Conservation (phyloP, 2,797 vertebrate genomes). For the Acomys russatus region DNA sequence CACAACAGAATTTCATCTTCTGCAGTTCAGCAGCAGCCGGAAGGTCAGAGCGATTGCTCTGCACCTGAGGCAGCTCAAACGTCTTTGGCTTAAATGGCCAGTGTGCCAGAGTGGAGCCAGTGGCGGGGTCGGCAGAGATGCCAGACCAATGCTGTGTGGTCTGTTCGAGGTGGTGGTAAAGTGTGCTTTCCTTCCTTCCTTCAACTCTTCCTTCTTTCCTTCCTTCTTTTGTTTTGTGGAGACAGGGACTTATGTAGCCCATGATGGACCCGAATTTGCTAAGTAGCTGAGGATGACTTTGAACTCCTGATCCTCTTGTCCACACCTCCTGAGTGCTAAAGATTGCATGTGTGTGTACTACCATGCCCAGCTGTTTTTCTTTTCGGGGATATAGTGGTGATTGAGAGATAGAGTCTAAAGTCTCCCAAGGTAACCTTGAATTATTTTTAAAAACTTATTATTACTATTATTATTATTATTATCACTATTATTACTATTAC, state of each 20-base stretch:
- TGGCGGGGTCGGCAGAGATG: neutral
- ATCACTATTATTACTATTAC: too few species aligned
- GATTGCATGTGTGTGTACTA: neutral
- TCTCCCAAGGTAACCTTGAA: neutral
- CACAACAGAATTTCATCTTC: neutral
- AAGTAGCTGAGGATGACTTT: neutral
- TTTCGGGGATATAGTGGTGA: neutral
- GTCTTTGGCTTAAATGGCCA: neutral
- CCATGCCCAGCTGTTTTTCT: neutral
- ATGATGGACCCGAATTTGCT: neutral
- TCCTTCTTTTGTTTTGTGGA: neutral
- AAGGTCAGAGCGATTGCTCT: neutral
- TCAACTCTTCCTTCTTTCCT: neutral
- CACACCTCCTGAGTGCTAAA: neutral
- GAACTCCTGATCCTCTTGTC: neutral
- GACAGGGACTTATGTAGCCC: neutral
- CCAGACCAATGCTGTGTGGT: accelerated
- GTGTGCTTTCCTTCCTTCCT: too few species aligned
- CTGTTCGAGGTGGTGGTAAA: neutral
- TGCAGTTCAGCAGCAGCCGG: neutral
- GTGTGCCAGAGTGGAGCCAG: neutral
- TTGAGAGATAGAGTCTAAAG: neutral
- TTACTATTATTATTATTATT: neutral
- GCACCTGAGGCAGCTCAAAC: neutral
- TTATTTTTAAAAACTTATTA: neutral